Conservation (phyloP, 2,797 vertebrate species). For the Pelodytes ibericus region DNA sequence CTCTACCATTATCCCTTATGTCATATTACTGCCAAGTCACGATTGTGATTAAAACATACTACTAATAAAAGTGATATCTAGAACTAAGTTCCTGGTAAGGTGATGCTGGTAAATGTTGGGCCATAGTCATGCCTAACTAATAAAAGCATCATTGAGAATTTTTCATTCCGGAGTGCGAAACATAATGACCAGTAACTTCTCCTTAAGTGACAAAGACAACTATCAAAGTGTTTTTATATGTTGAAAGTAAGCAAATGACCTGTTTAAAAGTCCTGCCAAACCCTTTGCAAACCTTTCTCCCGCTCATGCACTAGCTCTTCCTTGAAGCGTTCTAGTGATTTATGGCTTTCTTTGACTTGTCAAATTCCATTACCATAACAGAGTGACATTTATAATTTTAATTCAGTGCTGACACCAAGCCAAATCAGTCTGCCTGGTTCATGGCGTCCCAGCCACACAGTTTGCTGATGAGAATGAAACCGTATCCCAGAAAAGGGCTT, state of each 20-base stretch:
- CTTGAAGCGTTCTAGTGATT: conserved; percentile 36
- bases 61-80: too few relatives aligned
- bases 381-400: conserved; percentile 48
- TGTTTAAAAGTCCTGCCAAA: background rate
- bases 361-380: conserved; percentile 52
- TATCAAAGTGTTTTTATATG: conserved; percentile 29
- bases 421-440: conserved; percentile 33
- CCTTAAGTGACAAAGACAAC: conserved; percentile 2
- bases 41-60: too few relatives aligned
- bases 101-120: too few relatives aligned
- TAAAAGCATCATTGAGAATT: background rate
- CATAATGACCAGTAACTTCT: background rate
- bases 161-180: background rate
- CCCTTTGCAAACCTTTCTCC: background rate
- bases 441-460: conserved; percentile 33
- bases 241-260: conserved; percentile 23
- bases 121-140: too few relatives aligned
- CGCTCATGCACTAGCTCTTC: conserved; percentile 34
- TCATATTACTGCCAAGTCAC: too few relatives aligned
- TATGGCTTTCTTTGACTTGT: conserved; percentile 40
- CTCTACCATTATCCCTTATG: too few relatives aligned
- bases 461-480: conserved; percentile 4
- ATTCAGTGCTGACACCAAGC: conserved; percentile 41
- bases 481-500: conserved; percentile 8
- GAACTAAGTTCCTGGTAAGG: too few relatives aligned